Evolutionary conservation across 2,113 vertebrate species (phyloP).

Genomic region (Prolemur simus): DNA sequence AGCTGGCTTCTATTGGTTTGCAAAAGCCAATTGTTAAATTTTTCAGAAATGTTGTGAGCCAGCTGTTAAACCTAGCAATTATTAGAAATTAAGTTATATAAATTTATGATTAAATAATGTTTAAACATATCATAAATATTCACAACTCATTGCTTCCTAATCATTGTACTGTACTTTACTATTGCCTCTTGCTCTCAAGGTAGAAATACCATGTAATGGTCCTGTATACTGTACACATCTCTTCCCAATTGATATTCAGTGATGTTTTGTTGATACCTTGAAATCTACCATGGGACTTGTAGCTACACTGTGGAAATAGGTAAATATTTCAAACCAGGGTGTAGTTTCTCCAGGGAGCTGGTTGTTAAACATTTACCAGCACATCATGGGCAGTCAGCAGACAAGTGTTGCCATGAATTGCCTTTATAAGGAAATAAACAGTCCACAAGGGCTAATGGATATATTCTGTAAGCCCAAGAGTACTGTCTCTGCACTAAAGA

Average conservation of each 20-base stretch:
- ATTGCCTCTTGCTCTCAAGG: not conserved
- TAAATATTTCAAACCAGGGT: not conserved
- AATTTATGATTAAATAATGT: not conserved
- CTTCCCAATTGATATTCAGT: not conserved
- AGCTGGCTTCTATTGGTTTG: not conserved
- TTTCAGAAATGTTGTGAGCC: constrained; percentile 26
- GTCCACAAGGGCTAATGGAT: not conserved
- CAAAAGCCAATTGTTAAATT: not conserved
- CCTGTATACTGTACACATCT: not conserved
- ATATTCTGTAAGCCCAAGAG: not conserved
- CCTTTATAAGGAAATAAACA: not conserved
- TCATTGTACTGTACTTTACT: not conserved
- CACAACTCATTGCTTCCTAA: not conserved
- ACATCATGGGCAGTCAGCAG: not conserved
- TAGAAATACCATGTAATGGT: not conserved
- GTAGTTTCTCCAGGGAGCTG: not conserved
- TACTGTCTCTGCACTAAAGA: not conserved
- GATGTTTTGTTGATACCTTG: not conserved
- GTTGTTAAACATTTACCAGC: not conserved
- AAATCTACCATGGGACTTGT: not conserved
- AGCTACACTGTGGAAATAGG: not conserved
- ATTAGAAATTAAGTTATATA: constrained; percentile 11
- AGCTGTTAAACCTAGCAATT: not conserved
- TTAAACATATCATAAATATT: constrained; percentile 9
- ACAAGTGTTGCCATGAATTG: not conserved